A percentile compares a stretch with the other conserved stretches of the same genome.
Conservation (phyloP, 2,888 invertebrate species). For the Dryomyza anilis region DNA sequence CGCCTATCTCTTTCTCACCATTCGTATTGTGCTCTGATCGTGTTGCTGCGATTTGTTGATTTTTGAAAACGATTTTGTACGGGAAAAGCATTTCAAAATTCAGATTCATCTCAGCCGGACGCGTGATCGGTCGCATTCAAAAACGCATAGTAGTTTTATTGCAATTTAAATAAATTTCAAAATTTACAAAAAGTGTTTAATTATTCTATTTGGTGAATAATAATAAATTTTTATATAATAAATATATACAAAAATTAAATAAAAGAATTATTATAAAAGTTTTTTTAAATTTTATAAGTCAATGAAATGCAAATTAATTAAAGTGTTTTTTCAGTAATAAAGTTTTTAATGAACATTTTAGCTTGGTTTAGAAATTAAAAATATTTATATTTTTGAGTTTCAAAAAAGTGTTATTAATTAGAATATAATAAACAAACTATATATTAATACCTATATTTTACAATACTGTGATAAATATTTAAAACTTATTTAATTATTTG, state of each 20-base stretch:
- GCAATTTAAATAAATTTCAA: not conserved
- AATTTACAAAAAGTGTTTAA: not conserved
- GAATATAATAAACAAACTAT: no score
- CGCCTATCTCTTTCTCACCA: not conserved
- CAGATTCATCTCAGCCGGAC: conserved; percentile 50
- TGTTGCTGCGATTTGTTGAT: conserved; percentile 20
- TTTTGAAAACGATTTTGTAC: conserved; percentile 45
- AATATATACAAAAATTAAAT: not conserved
- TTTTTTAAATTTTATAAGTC: no score
- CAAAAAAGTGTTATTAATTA: no score
- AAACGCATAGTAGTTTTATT: not conserved
- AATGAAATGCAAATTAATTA: no score
- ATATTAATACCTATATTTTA: no score
- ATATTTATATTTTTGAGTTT: no score
- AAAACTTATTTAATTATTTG: no score
- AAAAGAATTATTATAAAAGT: no score
- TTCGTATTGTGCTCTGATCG: conserved; percentile 16
- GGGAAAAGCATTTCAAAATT: conserved; percentile 45
- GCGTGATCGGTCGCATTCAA: conserved; percentile 30
- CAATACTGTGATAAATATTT: no score
- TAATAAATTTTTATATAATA: conserved; percentile 2
- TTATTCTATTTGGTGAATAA: not conserved
- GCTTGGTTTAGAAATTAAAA: no score
- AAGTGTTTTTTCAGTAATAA: no score
- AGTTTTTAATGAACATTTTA: no score